Conservation (phyloP, 2,888 invertebrate genomes). For the Halictus quadricinctus region DNA sequence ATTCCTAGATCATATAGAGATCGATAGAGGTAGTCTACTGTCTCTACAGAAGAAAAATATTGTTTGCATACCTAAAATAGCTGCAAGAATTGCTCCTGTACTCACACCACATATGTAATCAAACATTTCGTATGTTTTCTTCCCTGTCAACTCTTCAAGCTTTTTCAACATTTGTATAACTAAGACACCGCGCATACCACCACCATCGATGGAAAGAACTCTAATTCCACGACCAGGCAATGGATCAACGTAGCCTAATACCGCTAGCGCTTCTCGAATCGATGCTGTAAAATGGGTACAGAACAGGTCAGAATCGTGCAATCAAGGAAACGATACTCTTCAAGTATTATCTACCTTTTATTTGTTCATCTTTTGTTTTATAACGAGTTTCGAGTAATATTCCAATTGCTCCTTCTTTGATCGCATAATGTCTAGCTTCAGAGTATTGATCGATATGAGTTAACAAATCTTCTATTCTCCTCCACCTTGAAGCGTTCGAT, state of each 20-base stretch:
- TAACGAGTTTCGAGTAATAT: slow-evolving; percentile 85
- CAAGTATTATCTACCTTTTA: slow-evolving; percentile 72
- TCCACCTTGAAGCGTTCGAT: slow-evolving; percentile 84
- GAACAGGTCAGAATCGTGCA: slow-evolving; percentile 66
- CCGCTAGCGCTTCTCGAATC: slow-evolving; percentile 85
- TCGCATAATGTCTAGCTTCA: slow-evolving; percentile 88
- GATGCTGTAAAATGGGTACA: slow-evolving; percentile 67
- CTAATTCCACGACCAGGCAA: slow-evolving; percentile 89
- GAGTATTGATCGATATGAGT: slow-evolving; percentile 89
- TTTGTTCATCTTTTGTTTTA: slow-evolving; percentile 79
- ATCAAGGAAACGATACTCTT: background rate
- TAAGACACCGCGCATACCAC: slow-evolving; percentile 94
- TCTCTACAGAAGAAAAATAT: background rate
- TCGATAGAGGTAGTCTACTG: background rate
- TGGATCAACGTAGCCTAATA: slow-evolving; percentile 89
- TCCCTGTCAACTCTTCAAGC: slow-evolving; percentile 89
- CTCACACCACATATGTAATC: slow-evolving; percentile 94
- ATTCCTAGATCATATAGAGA: background rate
- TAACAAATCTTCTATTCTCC: slow-evolving; percentile 88
- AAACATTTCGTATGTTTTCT: slow-evolving; percentile 89
- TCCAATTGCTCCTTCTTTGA: slow-evolving; percentile 89
- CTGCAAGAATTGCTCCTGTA: slow-evolving; percentile 92
- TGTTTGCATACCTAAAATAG: slow-evolving; percentile 85
- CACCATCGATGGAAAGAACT: slow-evolving; percentile 94
- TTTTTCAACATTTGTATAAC: slow-evolving; percentile 92